phyloP scores from a whole-genome alignment of 2,113 vertebrate species.

The Furnarius figulus region DNA sequence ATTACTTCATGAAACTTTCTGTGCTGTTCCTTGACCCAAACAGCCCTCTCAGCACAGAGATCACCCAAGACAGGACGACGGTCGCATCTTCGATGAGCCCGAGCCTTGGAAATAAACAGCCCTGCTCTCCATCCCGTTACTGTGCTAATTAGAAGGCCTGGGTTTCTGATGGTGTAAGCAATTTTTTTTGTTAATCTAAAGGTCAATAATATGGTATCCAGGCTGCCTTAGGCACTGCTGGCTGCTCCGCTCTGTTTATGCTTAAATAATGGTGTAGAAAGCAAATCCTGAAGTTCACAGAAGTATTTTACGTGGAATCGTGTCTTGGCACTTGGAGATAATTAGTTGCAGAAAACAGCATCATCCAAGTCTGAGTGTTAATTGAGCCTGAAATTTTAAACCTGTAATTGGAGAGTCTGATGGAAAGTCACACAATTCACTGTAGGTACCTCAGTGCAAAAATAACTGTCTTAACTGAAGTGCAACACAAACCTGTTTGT shows the following conservation, averaged over 20 bases:
- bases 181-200: neutral
- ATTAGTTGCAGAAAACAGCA: constrained; percentile 3
- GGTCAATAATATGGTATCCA: neutral
- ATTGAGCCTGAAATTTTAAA: constrained; percentile 43
- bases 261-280: constrained; percentile 16
- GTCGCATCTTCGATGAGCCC: neutral
- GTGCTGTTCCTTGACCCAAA: neutral
- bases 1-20: neutral
- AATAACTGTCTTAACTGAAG: neutral
- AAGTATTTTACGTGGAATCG: neutral
- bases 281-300: neutral
- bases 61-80: neutral
- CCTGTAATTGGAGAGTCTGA: neutral
- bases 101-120: neutral
- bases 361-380: neutral
- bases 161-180: constrained; percentile 1
- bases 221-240: neutral
- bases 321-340: constrained; percentile 5
- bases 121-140: neutral
- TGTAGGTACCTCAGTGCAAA: neutral
- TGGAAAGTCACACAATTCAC: neutral
- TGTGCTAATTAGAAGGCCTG: neutral
- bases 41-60: neutral
- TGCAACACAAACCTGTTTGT: neutral
- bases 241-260: neutral